These are phyloP conservation scores for Heliothis virescens DNA, from an alignment of 1,140 invertebrate species.

Conservation along the genomic window DNA sequence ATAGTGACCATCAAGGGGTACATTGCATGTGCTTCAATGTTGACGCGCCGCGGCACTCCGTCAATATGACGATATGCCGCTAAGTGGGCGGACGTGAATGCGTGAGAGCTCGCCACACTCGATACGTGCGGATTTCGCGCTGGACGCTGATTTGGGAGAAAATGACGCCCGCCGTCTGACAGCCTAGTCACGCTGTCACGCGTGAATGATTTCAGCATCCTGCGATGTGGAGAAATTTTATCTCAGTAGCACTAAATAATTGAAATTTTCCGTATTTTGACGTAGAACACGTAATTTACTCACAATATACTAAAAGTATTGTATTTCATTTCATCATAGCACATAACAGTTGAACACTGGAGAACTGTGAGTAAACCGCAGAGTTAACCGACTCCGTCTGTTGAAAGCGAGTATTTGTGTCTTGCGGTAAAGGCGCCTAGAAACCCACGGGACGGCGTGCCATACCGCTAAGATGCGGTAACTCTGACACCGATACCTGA, in stretches of 20 bases:
- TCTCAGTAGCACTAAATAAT: no score
- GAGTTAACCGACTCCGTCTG: slow-evolving; percentile 29
- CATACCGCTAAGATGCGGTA: slow-evolving; percentile 34
- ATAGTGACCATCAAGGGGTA: no score
- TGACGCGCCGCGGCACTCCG: not conserved
- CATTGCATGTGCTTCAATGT: not conserved
- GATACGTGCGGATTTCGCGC: slow-evolving; percentile 16
- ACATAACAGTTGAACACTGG: slow-evolving; percentile 20
- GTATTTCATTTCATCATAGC: slow-evolving; percentile 7
- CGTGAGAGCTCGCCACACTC: not conserved
- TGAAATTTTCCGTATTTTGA: no score
- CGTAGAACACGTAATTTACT: no score
- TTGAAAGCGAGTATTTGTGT: slow-evolving; percentile 44
- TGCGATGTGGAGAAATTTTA: not conserved
- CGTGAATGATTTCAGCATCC: slow-evolving; percentile 14
- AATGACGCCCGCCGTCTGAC: not conserved
- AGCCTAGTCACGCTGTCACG: slow-evolving; percentile 9
- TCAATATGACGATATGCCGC: not conserved
- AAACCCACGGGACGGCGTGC: slow-evolving; percentile 21
- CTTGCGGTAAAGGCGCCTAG: slow-evolving; percentile 39
- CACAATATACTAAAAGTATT: not conserved
- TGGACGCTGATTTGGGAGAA: slow-evolving; percentile 3
- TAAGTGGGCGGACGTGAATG: not conserved
- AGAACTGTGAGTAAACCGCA: slow-evolving; percentile 27
- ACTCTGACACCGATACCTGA: slow-evolving; percentile 42